Evolutionary conservation across 2,888 invertebrate species (phyloP), one percentile per base, ranked within the genome.

Genomic region (Drosophila emarginata): DNA sequence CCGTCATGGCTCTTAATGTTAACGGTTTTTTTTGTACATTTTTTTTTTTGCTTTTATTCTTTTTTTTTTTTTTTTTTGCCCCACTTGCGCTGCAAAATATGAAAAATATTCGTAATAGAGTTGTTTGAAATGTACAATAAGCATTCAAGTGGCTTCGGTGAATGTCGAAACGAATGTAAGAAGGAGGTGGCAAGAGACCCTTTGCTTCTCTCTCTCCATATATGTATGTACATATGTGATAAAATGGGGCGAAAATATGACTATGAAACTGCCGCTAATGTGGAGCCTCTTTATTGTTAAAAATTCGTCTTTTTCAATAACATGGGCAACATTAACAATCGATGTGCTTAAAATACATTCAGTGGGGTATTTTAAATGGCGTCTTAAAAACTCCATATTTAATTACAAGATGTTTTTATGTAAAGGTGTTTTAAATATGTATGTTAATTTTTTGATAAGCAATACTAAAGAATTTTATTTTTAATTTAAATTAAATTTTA

Each of bases 71-170:
- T 56, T 18, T 40, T 62, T 51, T 67, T 62, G 64, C 75, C 69
- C 68, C 71, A 64, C 70, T 65, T 76, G 75, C 70, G 67, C 77
- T 67, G 76, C 54, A 67, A 87, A 88, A 88, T 86, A 81, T 86
- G 83, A 87, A 88, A 88, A 88, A 88, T 87, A 88, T 88, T 88
- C 87, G 87, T 88, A 88, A 88, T 88, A 88, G 88, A 88, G 87
- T 88, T 88, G 88, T 88, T 82, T 81, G 84, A 85, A 87, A 87
- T 86, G 80, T 85, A 85, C 87, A 81, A 85, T 87, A 87, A 85
- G 82, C 78, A 74, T 77, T 83, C 80, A 80, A 83, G 85, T 85
- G 79, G 77, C 79, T 79, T 76, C 74, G 64, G 61, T 65, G 65
- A 69, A 80, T 72, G 74, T 74, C 75, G 72, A 67, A 52, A 39